These are phyloP conservation scores for Oligia strigilis DNA, from an alignment of 2,888 invertebrate species.

Conservation along the genomic window DNA sequence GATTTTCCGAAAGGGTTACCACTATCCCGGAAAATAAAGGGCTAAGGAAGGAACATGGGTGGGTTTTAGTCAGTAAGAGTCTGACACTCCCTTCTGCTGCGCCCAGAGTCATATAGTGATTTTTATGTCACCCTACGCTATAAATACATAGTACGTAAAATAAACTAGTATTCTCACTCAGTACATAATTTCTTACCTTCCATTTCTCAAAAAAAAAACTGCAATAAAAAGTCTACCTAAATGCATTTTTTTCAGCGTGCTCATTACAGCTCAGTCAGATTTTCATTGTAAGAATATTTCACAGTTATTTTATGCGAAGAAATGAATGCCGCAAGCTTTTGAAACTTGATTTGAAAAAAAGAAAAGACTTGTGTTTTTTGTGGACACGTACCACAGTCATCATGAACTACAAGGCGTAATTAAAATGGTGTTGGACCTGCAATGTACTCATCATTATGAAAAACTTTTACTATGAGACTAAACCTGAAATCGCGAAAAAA, in stretches of 20 bases:
- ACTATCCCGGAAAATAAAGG: no score
- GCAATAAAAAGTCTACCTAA: conserved; percentile 21
- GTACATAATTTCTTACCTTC: background rate
- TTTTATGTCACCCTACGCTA: no score
- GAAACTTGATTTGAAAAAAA: conserved; percentile 15
- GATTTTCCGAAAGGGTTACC: no score
- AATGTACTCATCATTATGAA: no score
- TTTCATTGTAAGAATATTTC: conserved; percentile 48
- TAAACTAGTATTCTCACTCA: background rate
- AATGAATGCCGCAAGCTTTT: conserved; percentile 34
- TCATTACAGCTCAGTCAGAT: conserved; percentile 46
- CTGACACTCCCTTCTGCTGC: no score
- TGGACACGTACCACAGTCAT: background rate
- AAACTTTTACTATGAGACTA: no score
- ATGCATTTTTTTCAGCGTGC: conserved; percentile 52
- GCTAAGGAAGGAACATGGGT: no score
- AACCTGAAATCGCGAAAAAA: no score
- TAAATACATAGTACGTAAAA: background rate
- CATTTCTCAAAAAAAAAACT: conserved; percentile 3
- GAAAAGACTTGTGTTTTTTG: background rate
- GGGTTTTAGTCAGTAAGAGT: no score
- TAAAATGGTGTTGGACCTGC: no score
- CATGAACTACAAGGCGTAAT: no score
- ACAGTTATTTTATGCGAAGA: conserved; percentile 35
- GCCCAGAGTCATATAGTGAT: no score